Conservation (phyloP, 1,140 invertebrate species). For the Drosophila sulfurigaster region DNA sequence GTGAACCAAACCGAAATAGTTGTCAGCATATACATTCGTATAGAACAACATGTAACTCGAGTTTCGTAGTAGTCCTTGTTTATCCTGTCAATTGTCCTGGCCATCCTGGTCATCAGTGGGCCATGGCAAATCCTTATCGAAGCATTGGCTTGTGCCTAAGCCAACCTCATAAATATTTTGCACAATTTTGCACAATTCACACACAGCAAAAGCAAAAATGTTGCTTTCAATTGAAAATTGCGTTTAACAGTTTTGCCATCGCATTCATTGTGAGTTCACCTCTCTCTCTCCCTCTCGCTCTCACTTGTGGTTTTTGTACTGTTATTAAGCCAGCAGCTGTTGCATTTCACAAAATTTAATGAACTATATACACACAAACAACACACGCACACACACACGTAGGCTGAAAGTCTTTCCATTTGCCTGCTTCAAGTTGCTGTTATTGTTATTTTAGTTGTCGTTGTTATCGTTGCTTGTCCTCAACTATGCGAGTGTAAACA, state of each 20-base stretch:
- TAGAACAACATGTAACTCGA: conserved; percentile 32
- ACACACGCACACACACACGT: conserved; percentile 26
- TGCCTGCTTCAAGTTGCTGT: conserved; percentile 23
- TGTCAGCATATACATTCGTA: conserved; percentile 41
- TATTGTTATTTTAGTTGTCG: conserved; percentile 1
- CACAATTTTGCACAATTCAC: conserved; percentile 1
- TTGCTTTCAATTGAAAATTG: conserved; percentile 51
- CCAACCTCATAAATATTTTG: conserved; percentile 35
- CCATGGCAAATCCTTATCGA: conserved; percentile 35
- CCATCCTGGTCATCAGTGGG: conserved; percentile 15
- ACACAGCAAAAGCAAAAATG: conserved; percentile 14
- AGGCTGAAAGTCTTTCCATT: conserved; percentile 48
- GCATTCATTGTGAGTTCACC: conserved; percentile 41
- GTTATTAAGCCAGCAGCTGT: conserved; percentile 70
- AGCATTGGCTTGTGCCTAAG: conserved; percentile 10
- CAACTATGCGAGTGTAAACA: conserved; percentile 27
- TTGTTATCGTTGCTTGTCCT: conserved; percentile 8
- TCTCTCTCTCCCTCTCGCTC: no score
- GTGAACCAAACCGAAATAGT: conserved; percentile 63
- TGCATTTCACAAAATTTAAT: conserved; percentile 67
- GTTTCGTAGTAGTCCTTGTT: conserved; percentile 32
- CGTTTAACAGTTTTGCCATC: conserved; percentile 33
- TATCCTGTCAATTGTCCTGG: conserved; percentile 51
- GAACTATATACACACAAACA: conserved; percentile 39
- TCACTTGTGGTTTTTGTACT: conserved; percentile 40